Conservation (phyloP, 2,113 vertebrate species). For the Indicator maculatus region DNA sequence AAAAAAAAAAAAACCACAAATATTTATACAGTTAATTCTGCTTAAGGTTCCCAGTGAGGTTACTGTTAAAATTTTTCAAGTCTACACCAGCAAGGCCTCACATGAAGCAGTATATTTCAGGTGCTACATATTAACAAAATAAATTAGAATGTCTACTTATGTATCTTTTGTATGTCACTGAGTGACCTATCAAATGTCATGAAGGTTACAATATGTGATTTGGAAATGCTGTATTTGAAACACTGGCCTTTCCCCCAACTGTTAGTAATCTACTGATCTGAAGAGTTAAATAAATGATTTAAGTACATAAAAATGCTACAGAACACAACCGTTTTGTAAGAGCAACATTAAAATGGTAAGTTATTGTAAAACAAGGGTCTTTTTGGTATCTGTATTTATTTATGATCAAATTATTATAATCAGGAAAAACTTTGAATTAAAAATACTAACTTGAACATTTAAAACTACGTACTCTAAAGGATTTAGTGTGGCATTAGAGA, state of each 20-base stretch:
- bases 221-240: background rate
- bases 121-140: conserved; percentile 11
- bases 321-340: background rate
- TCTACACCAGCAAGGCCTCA: conserved; percentile 1
- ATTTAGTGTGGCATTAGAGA: conserved; percentile 23
- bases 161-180: background rate
- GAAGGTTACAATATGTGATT: background rate
- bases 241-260: background rate
- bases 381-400: background rate
- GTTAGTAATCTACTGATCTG: background rate
- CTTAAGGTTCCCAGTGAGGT: background rate
- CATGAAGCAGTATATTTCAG: background rate
- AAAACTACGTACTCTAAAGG: background rate
- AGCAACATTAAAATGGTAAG: background rate
- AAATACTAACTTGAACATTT: background rate
- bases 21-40: conserved; percentile 1
- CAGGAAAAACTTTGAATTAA: background rate
- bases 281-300: background rate
- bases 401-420: background rate
- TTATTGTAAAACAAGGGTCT: background rate
- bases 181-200: background rate
- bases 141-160: background rate
- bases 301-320: background rate
- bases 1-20: background rate
- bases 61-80: conserved; percentile 3